Evolutionary conservation across 2,113 vertebrate species (phyloP), one percentile per base, ranked within the genome.

Genomic region (Seriola rivoliana): DNA sequence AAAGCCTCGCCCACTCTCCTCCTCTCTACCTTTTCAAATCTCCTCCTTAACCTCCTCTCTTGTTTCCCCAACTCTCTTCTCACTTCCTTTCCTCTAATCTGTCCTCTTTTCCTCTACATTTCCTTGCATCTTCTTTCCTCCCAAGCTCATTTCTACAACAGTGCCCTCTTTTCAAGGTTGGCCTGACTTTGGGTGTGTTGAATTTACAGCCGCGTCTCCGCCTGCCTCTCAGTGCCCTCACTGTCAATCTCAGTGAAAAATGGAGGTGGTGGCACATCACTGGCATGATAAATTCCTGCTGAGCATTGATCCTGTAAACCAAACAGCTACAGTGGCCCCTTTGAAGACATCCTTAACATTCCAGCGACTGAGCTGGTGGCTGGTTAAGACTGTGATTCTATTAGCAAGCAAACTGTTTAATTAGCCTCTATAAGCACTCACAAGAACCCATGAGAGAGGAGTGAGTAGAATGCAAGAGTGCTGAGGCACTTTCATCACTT

Each of bases 181-280:
- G 82, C 78, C 85, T 91, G 93, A 93, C 93, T 93, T 94, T 92
- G 90, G 87, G 89, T 50, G 83, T 87, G 87, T 90, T 91, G 87
- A 88, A 94, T 93, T 94, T 94, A 93, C 92, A 91, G 87, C 90
- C 82, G 75, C 40, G 73, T 90, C 88, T 69, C 79, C 64, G 82
- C 82, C 90, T 91, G 88, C 90, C 87, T 86, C 81, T 87, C 79
- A 36, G 82, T 92, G 90, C 92, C 92, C 90, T 91, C 94, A 57
- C 90, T 93, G 93, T 93, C 93, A 94, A 93, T 93, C 91, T 87
- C 36, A 11, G 85, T 93, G 89, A 92, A 82, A 90, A 86, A 91
- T 90, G 87, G 86, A 88, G 81, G 75, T 25, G 17, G 87, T 82
- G 89, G 89, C 88, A 92, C 90, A 84, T 91, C 79, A 23, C 68